These are phyloP conservation scores for Esox lucius DNA, from an alignment of 2,797 vertebrate species.

Conservation along the genomic window DNA sequence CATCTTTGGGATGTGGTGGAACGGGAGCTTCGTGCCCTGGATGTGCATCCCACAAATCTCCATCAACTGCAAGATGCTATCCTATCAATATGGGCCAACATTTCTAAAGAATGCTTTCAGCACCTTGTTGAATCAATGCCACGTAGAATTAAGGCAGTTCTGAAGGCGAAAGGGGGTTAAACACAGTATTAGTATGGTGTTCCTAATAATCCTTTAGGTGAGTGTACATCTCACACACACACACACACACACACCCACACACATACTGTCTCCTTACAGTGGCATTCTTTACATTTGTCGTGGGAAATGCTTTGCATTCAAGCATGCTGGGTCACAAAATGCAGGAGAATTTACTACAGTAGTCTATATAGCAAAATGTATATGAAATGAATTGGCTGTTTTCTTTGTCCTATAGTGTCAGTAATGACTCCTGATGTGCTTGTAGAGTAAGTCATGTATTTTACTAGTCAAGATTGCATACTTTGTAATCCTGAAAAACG, in stretches of 20 bases:
- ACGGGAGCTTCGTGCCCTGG: no score
- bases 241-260: slow-evolving; percentile 20
- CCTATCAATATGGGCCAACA: no score
- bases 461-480: slow-evolving; percentile 33
- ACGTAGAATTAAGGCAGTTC: no score
- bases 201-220: no score
- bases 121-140: no score
- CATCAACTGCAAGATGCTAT: no score
- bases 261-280: slow-evolving; percentile 44
- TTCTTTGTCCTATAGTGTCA: background rate
- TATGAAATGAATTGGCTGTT: background rate
- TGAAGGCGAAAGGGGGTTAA: no score
- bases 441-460: slow-evolving; percentile 33
- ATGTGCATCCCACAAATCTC: no score
- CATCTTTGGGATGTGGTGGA: no score
- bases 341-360: slow-evolving; percentile 54
- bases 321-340: slow-evolving; percentile 80
- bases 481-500: slow-evolving; percentile 47
- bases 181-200: no score
- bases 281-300: slow-evolving; percentile 58
- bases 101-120: no score
- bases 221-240: no score
- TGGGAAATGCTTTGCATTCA: slow-evolving; percentile 72
- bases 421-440: slow-evolving; percentile 29
- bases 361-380: slow-evolving; percentile 17